Percentiles rank a stretch among this genome's conserved stretches.
Conservation (phyloP, 2,797 vertebrate species). For the Erpetoichthys calabaricus region DNA sequence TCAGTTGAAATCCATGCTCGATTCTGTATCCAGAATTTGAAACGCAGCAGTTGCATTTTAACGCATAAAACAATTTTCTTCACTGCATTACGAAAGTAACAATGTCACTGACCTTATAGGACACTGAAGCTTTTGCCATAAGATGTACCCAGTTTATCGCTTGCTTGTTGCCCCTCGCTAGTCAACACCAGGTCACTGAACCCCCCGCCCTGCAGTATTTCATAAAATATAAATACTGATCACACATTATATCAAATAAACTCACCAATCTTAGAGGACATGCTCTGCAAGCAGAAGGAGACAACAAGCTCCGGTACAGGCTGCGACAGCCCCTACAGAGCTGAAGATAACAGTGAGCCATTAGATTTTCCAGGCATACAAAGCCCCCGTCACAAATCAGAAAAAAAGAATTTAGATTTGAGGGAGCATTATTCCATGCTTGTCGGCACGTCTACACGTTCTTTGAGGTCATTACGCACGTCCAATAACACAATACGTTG, state of each 20-base stretch:
- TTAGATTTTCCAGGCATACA: conserved; percentile 12
- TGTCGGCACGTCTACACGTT: neutral
- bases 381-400: neutral
- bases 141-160: too few species aligned
- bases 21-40: too few species aligned
- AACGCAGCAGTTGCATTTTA: too few species aligned
- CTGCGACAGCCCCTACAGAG: conserved; percentile 42
- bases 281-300: conserved; percentile 20
- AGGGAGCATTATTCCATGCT: neutral
- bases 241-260: neutral
- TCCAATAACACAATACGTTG: neutral
- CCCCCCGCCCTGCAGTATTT: too few species aligned
- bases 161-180: too few species aligned
- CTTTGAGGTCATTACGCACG: neutral
- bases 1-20: too few species aligned
- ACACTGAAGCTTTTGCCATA: too few species aligned
- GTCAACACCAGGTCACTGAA: too few species aligned
- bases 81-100: too few species aligned
- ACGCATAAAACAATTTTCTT: too few species aligned
- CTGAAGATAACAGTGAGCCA: conserved; percentile 58
- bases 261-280: conserved; percentile 23
- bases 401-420: neutral
- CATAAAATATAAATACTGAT: too few species aligned
- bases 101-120: too few species aligned
- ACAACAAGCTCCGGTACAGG: conserved; percentile 32